Conservation (phyloP, 1,140 invertebrate species). For the Hycleus phaleratus region DNA sequence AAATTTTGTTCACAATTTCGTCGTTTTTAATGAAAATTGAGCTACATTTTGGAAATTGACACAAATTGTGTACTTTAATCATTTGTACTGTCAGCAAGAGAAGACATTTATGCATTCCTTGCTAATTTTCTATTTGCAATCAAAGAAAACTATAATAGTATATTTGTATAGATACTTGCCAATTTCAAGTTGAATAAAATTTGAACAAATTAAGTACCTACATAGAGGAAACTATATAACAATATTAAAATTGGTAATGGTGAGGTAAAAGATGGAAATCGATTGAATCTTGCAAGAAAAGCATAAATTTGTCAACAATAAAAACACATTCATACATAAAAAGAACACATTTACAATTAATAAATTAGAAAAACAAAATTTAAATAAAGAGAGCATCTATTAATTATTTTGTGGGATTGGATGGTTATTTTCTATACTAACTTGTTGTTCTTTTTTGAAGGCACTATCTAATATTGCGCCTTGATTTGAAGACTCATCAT, state of each 20-base stretch:
- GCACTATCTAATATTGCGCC: constrained; percentile 26
- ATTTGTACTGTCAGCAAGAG: constrained; percentile 32
- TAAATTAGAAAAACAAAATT: constrained; percentile 34
- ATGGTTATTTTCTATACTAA: constrained; percentile 29
- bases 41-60: constrained; percentile 7
- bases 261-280: neutral
- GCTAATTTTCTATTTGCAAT: constrained; percentile 7
- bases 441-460: constrained; percentile 27
- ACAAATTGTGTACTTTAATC: constrained; percentile 6
- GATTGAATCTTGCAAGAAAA: constrained; percentile 15
- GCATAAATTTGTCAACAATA: constrained; percentile 11
- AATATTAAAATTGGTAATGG: neutral
- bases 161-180: neutral
- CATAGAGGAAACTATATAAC: neutral
- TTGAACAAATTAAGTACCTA: constrained; percentile 11
- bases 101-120: constrained; percentile 22
- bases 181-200: constrained; percentile 1
- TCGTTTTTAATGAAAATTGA: too few species aligned
- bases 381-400: constrained; percentile 33
- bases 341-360: constrained; percentile 24
- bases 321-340: constrained; percentile 4
- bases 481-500: constrained; percentile 55
- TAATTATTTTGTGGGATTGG: constrained; percentile 25
- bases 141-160: constrained; percentile 1
- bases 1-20: neutral